phyloP scores from a whole-genome alignment of 1,140 invertebrate species.

The Pristionchus pacificus region DNA sequence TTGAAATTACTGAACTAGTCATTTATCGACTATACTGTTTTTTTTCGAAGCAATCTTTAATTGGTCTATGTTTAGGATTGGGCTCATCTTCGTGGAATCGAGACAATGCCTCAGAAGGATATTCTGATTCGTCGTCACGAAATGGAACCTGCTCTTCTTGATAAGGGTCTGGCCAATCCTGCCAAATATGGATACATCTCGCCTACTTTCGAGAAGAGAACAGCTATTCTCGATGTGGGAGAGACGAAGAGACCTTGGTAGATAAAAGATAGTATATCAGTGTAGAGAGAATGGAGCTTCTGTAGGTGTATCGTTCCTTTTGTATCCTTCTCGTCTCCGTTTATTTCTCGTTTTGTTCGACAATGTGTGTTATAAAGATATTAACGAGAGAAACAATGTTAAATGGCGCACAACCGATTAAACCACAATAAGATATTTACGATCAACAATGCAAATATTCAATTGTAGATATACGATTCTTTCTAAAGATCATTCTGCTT shows the following conservation, averaged over 20 bases:
- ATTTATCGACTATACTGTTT: neutral
- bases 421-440: no score
- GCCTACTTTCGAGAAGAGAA: conserved; percentile 43
- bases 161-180: conserved; percentile 36
- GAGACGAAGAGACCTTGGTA: conserved; percentile 39
- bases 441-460: no score
- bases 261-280: no score
- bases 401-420: no score
- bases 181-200: conserved; percentile 37
- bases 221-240: conserved; percentile 41
- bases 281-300: neutral
- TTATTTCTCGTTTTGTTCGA: no score
- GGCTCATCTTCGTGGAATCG: conserved; percentile 35
- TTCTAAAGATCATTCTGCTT: no score
- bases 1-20: neutral
- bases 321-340: no score
- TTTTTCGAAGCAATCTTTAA: neutral
- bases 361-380: no score
- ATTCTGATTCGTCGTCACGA: conserved; percentile 18
- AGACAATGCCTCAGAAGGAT: conserved; percentile 36
- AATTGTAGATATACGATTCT: no score
- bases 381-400: no score
- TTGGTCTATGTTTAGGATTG: conserved; percentile 31
- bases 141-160: conserved; percentile 43
- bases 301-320: neutral